These are phyloP conservation scores for Aleiodes testaceus DNA, from an alignment of 2,888 invertebrate species.

Conservation along the genomic window DNA sequence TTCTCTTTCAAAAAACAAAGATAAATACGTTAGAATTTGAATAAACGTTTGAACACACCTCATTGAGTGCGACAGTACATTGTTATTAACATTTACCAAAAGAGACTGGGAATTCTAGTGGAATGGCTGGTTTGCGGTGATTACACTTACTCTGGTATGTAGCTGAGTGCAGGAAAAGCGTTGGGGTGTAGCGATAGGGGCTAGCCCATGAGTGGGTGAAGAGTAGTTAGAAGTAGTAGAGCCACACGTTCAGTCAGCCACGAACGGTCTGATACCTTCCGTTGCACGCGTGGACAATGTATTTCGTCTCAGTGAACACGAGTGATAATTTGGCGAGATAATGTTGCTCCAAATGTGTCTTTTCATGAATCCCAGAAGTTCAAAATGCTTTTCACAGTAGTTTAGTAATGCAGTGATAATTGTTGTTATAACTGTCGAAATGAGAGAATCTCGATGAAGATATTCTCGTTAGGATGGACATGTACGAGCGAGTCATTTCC, in stretches of 20 bases:
- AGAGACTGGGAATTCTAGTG: conserved; percentile 25
- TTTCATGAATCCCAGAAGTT: conserved; percentile 3
- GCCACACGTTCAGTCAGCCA: conserved; percentile 39
- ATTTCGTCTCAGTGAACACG: conserved; percentile 44
- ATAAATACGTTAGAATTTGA: neutral
- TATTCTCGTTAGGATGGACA: conserved; percentile 40
- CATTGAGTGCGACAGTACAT: conserved; percentile 14
- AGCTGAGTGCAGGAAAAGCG: conserved; percentile 12
- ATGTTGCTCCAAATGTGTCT: neutral
- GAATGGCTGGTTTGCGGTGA: conserved; percentile 37
- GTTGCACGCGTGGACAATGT: conserved; percentile 44
- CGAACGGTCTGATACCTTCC: conserved; percentile 37
- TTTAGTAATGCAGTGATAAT: neutral
- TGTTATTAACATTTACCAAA: conserved; percentile 30
- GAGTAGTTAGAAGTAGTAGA: conserved; percentile 28
- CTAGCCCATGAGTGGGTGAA: neutral
- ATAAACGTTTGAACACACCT: neutral
- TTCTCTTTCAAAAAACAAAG: neutral
- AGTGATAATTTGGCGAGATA: conserved; percentile 38
- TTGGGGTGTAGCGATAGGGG: conserved; percentile 14
- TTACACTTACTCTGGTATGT: conserved; percentile 33
- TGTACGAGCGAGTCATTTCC: neutral
- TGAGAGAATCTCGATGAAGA: conserved; percentile 4
- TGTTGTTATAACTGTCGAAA: neutral
- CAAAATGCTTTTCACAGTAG: conserved; percentile 1